These are phyloP conservation scores for Protobothrops mucrosquamatus DNA, from an alignment of 2,113 vertebrate species.

Conservation along the genomic window DNA sequence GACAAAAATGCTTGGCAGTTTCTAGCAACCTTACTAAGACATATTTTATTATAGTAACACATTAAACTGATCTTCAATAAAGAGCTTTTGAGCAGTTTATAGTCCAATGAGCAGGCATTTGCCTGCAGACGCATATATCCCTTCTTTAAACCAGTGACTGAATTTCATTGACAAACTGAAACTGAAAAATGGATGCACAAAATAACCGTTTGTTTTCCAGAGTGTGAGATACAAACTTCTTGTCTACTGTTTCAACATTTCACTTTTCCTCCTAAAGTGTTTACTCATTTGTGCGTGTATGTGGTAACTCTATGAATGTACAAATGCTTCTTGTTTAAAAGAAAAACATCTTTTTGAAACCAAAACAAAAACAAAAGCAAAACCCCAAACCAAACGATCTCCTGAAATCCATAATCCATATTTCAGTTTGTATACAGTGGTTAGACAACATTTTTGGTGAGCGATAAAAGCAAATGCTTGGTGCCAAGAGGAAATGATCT, in stretches of 20 bases:
- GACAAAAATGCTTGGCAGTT: neutral
- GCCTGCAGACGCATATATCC: neutral
- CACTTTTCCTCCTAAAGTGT: constrained; percentile 11
- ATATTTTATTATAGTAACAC: neutral
- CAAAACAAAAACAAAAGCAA: neutral
- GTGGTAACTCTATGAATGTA: neutral
- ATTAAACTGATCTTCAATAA: neutral
- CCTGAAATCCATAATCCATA: constrained; percentile 31
- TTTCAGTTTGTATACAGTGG: constrained; percentile 33
- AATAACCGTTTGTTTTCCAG: constrained; percentile 15
- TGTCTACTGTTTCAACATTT: constrained; percentile 30
- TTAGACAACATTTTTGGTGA: constrained; percentile 44
- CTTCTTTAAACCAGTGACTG: fast-evolving
- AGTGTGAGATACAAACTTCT: constrained; percentile 25
- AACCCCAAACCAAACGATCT: neutral
- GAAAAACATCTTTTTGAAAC: neutral
- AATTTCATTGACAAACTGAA: neutral
- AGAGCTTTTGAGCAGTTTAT: neutral
- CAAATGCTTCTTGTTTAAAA: constrained; percentile 35
- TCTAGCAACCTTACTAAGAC: neutral
- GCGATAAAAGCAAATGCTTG: constrained; percentile 42
- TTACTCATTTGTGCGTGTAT: neutral
- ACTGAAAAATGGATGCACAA: neutral
- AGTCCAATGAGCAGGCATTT: constrained; percentile 9
- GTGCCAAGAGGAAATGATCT: constrained; percentile 44